Evolutionary conservation across 2,888 invertebrate species (phyloP).

Genomic region (Bombylius discolor): DNA sequence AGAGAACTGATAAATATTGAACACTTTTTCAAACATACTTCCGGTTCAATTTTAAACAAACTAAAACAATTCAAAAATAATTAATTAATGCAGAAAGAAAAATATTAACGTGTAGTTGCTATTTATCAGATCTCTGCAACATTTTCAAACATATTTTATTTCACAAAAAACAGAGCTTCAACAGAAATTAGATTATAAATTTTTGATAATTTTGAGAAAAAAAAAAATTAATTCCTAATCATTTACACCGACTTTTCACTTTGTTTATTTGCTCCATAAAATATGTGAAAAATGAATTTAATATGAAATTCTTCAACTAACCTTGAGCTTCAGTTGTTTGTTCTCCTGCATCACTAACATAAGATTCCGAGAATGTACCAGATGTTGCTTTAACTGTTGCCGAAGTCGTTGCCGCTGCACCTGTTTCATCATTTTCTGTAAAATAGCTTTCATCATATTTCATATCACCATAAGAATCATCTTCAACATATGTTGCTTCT

Average conservation of each 20-base stretch:
- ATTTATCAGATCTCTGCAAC: no score
- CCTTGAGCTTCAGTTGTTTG: constrained; percentile 38
- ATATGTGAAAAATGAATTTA: not conserved
- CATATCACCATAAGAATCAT: constrained; percentile 53
- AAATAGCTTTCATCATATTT: constrained; percentile 38
- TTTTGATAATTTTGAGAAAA: no score
- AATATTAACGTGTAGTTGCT: no score
- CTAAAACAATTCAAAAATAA: no score
- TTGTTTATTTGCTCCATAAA: not conserved
- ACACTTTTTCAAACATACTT: no score
- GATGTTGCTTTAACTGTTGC: constrained; percentile 29
- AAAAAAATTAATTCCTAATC: no score
- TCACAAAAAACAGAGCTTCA: no score
- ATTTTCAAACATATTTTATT: no score
- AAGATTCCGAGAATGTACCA: constrained; percentile 28
- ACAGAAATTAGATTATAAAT: no score
- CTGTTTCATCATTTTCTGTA: constrained; percentile 36
- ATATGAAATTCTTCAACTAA: constrained; percentile 23
- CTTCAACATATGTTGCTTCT: constrained; percentile 50
- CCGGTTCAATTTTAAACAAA: no score
- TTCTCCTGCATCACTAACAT: constrained; percentile 34
- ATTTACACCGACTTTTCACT: not conserved
- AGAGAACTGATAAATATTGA: no score
- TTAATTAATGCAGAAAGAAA: no score
- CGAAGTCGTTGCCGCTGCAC: constrained; percentile 27